Evolutionary conservation across 2,888 invertebrate genomes (phyloP).

Genomic region (Adelognathus sp.): DNA sequence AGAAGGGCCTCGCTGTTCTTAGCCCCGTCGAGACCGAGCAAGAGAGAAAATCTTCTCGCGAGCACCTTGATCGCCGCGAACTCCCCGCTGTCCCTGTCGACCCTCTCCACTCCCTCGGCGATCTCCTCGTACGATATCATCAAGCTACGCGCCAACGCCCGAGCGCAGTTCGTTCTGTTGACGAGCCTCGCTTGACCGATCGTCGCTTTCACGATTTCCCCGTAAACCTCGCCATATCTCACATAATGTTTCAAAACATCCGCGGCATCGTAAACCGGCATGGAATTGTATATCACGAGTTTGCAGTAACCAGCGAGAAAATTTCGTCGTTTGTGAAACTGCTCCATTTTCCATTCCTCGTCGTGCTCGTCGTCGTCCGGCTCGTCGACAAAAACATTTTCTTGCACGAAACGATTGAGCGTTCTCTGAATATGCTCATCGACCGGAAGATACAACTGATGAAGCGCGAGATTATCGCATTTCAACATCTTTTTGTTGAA

Average conservation of each 20-base stretch:
- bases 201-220: slow-evolving; percentile 98
- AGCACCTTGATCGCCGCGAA: slow-evolving; percentile 96
- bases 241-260: slow-evolving; percentile 99
- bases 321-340: slow-evolving; percentile 96
- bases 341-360: slow-evolving; percentile 97
- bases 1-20: slow-evolving; percentile 98
- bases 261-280: slow-evolving; percentile 95
- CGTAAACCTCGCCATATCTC: slow-evolving; percentile 98
- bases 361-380: slow-evolving; percentile 94
- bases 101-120: slow-evolving; percentile 78
- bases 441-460: slow-evolving; percentile 88
- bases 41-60: slow-evolving; percentile 97
- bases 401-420: slow-evolving; percentile 95
- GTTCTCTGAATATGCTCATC: slow-evolving; percentile 90
- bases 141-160: slow-evolving; percentile 96
- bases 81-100: slow-evolving; percentile 89
- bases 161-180: slow-evolving; percentile 97
- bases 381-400: slow-evolving; percentile 95
- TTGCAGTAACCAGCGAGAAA: slow-evolving; percentile 98
- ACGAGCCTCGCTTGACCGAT: slow-evolving; percentile 98
- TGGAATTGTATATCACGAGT: slow-evolving; percentile 97
- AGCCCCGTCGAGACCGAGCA: slow-evolving; percentile 97
- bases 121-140: slow-evolving; percentile 93
- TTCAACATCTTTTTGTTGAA: slow-evolving; percentile 92
- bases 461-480: slow-evolving; percentile 82